Base-by-base conservation (phyloP, 2,113 vertebrate species). In the Rostratula benghalensis region DNA sequence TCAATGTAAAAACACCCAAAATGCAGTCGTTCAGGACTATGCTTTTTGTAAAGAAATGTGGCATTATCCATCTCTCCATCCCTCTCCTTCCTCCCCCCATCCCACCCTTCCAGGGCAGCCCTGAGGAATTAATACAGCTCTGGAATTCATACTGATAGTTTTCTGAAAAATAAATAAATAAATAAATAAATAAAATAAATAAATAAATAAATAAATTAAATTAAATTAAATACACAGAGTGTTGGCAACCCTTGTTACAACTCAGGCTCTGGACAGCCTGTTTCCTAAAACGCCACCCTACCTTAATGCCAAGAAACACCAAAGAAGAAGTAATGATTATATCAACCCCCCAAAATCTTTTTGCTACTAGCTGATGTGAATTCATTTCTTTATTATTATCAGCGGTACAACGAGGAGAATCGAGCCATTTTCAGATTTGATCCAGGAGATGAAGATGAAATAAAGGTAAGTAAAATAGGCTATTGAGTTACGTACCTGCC, bases 341-440 rank as follows among this genome's bases (percentile, higher is more conserved):
- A 61, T 15, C 4, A 67, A 65, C 60, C 39, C 0, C 0, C 4
- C 37, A 18, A 2, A 41, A 21, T 5, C 9, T 45, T 77, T 17
- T 48, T 1, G 10, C 20, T 50, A 9, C 2, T 59, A n/a, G 4
- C 27, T 16, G 7, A 13, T 1, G 10, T 1, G 6, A 11, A 30
- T 10, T 33, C 30, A 46, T 46, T 45, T 45, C 16, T 45, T 45
- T 45, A 45, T 22, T 11, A 21, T 33, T 56, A 13, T 22, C n/a
- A n/a, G n/a, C n/a, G n/a, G n/a, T n/a, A n/a, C n/a, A n/a, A n/a
- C n/a, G n/a, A n/a, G n/a, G n/a, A 99, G 99, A 99, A 99, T 97
- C 98, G 94, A 77, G 95, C 97, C 87, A 98, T 98, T 90, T 99
- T 99, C 97, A 98, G 96, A 63, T 99, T 99, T 97, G 99, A 99